These are phyloP conservation scores for Aldabrachelys gigantea DNA, from an alignment of 2,113 vertebrate species.

Conservation along the genomic window DNA sequence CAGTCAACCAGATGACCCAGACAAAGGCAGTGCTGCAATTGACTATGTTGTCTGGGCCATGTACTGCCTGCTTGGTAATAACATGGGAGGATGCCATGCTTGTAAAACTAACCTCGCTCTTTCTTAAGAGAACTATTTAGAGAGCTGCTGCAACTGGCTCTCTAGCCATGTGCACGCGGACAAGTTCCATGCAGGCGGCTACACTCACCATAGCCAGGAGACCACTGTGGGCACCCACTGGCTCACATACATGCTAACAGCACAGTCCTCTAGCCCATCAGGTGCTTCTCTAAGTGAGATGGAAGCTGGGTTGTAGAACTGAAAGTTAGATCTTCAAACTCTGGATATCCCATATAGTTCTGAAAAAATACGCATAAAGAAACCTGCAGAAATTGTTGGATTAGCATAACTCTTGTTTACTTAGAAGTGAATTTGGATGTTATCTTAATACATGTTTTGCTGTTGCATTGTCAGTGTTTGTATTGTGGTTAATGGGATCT, in stretches of 20 bases:
- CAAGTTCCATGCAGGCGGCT: neutral
- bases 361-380: neutral
- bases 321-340: neutral
- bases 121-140: no score
- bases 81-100: no score
- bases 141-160: no score
- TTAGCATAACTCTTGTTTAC: neutral
- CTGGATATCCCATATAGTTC: neutral
- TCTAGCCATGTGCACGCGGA: no score
- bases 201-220: neutral
- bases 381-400: neutral
- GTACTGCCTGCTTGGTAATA: neutral
- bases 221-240: neutral
- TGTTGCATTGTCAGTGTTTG: neutral
- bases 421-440: neutral
- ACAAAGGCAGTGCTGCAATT: no score
- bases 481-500: no score
- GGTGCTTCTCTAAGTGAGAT: no score
- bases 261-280: neutral
- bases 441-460: no score
- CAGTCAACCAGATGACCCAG: neutral
- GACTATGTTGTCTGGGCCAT: neutral
- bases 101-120: no score
- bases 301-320: neutral
- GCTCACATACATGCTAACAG: neutral